Conservation (phyloP, 2,797 vertebrate genomes). For the Otolemur crassicaudatus region DNA sequence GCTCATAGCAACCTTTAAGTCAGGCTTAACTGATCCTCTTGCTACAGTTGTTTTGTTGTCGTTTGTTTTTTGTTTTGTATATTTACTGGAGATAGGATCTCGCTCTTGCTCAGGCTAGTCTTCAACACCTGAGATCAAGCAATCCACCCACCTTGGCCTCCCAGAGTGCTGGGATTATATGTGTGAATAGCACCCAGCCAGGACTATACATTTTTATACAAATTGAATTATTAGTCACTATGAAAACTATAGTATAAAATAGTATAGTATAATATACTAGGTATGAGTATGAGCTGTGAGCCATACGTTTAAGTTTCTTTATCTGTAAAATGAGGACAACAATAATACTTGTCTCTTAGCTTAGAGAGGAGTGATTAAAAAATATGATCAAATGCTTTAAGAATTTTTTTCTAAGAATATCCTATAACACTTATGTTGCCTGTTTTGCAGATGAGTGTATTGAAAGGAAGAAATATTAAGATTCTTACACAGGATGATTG, state of each 20-base stretch:
- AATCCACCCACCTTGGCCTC: too few species aligned
- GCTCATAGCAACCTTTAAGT: too few species aligned
- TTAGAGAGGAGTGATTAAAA: background rate
- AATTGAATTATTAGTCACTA: conserved; percentile 8
- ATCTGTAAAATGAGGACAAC: background rate
- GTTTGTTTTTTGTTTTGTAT: too few species aligned
- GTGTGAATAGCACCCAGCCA: too few species aligned
- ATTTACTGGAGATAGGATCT: too few species aligned
- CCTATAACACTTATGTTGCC: background rate
- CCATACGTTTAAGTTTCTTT: background rate
- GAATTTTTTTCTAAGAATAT: background rate
- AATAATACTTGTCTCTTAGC: background rate
- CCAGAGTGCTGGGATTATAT: too few species aligned
- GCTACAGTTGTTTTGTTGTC: too few species aligned
- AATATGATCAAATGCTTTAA: background rate
- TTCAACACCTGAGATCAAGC: too few species aligned
- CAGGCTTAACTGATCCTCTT: too few species aligned
- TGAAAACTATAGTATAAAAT: background rate
- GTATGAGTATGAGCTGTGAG: background rate
- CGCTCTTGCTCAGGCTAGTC: too few species aligned
- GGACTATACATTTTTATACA: background rate
- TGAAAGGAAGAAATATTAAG: background rate
- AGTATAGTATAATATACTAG: background rate
- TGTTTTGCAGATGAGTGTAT: background rate
- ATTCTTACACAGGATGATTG: background rate